Conservation (phyloP, 1,140 invertebrate species). For the Drosophila mayri region DNA sequence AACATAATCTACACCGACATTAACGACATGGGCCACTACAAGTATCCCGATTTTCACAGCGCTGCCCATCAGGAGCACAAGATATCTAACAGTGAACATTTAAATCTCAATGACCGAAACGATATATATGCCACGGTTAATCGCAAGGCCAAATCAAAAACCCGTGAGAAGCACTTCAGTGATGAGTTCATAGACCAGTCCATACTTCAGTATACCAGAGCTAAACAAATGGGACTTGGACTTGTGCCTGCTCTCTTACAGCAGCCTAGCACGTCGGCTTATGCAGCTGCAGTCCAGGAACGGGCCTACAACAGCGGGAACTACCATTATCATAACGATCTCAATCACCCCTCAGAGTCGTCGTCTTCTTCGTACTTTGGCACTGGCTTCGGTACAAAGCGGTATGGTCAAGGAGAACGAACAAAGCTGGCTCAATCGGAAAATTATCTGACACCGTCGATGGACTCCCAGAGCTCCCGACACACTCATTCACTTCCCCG, state of each 20-base stretch:
- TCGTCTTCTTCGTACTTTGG: conserved; percentile 83
- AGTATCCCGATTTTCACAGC: conserved; percentile 73
- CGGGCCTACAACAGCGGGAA: conserved; percentile 67
- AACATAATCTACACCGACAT: conserved; percentile 85
- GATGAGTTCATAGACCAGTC: conserved; percentile 84
- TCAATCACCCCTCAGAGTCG: conserved; percentile 82
- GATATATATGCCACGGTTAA: conserved; percentile 84
- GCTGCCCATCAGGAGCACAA: conserved; percentile 73
- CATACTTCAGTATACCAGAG: conserved; percentile 76
- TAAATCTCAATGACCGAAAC: conserved; percentile 80
- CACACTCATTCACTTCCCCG: conserved; percentile 81
- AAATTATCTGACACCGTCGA: conserved; percentile 78
- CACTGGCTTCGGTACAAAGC: conserved; percentile 77
- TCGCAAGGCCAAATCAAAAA: conserved; percentile 82
- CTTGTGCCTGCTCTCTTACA: conserved; percentile 47
- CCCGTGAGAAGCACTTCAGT: conserved; percentile 81
- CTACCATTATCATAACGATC: conserved; percentile 83
- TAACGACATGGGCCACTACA: conserved; percentile 81
- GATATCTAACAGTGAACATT: conserved; percentile 77
- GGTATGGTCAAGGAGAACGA: conserved; percentile 57
- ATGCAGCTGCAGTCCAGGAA: conserved; percentile 68
- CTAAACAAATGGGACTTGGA: conserved; percentile 73
- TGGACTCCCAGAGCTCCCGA: conserved; percentile 79
- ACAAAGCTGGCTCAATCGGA: conserved; percentile 75
- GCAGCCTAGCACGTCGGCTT: conserved; percentile 69